These are phyloP conservation scores for Passer domesticus DNA, from an alignment of 2,113 vertebrate species.

Conservation along the genomic window DNA sequence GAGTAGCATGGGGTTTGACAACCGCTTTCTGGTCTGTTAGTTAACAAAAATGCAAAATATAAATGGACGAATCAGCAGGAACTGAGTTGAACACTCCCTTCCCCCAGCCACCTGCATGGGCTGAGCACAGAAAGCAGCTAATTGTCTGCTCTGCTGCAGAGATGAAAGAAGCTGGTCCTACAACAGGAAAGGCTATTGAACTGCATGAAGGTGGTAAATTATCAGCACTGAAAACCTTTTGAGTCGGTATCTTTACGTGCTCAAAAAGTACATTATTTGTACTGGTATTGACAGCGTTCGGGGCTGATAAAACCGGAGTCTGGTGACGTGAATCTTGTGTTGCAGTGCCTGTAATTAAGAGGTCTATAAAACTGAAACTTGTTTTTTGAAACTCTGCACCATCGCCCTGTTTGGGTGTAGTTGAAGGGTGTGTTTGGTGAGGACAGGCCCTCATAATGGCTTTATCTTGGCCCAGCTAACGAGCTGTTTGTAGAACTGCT, in stretches of 20 bases:
- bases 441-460: conserved; percentile 38
- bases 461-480: conserved; percentile 48
- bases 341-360: not conserved
- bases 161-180: conserved; percentile 43
- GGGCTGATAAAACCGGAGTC: not conserved
- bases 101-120: conserved; percentile 58
- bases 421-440: conserved; percentile 43
- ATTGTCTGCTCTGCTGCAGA: conserved; percentile 18
- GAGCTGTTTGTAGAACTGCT: conserved; percentile 48
- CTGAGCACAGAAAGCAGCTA: conserved; percentile 42
- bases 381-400: not conserved
- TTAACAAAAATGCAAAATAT: conserved; percentile 51
- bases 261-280: conserved; percentile 1
- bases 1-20: not conserved
- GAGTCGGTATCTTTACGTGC: not conserved
- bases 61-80: conserved; percentile 40
- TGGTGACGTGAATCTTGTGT: not conserved
- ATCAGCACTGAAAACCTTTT: conserved; percentile 23
- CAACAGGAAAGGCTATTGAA: conserved; percentile 28
- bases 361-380: not conserved
- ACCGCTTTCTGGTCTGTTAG: conserved; percentile 53
- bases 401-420: not conserved
- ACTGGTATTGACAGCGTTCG: not conserved
- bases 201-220: conserved; percentile 41
- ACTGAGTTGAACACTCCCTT: not conserved